Evolutionary conservation across 2,797 vertebrate species (phyloP).

Genomic region (Notolabrus celidotus): DNA sequence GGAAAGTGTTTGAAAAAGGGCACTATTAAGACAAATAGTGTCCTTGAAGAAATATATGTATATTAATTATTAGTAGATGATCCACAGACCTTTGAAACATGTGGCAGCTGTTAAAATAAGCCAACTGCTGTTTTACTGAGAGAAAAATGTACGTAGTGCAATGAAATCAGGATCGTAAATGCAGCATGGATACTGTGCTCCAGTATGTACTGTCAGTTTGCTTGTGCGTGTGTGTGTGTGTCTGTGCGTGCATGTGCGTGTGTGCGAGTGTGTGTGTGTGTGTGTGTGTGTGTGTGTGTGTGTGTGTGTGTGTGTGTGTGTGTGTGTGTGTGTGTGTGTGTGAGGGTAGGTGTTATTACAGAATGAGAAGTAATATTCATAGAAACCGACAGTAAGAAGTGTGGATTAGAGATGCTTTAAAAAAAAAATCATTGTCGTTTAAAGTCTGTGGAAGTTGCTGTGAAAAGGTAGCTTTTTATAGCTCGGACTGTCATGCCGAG

Average conservation of each 20-base stretch:
- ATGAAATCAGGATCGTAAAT: slow-evolving; percentile 10
- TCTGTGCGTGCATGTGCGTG: no score
- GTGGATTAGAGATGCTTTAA: slow-evolving; percentile 30
- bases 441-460: slow-evolving; percentile 57
- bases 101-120: slow-evolving; percentile 8
- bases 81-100: slow-evolving; percentile 5
- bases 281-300: slow-evolving; percentile 11
- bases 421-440: slow-evolving; percentile 34
- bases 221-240: slow-evolving; percentile 18
- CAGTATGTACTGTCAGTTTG: slow-evolving; percentile 1
- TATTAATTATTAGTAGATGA: background rate
- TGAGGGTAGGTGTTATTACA: slow-evolving; percentile 21
- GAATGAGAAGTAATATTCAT: slow-evolving; percentile 45
- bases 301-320: background rate
- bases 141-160: slow-evolving; percentile 4
- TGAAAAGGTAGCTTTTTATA: slow-evolving; percentile 74
- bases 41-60: background rate
- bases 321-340: slow-evolving; percentile 18
- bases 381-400: slow-evolving; percentile 25
- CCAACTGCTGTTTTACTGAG: background rate
- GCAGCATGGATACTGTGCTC: background rate
- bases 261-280: slow-evolving; percentile 17
- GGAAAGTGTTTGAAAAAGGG: no score
- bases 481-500: slow-evolving; percentile 65
- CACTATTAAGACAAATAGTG: slow-evolving; percentile 9